These are phyloP conservation scores for Valencia hispanica DNA, from an alignment of 2,797 vertebrate genomes.

Conservation along the genomic window DNA sequence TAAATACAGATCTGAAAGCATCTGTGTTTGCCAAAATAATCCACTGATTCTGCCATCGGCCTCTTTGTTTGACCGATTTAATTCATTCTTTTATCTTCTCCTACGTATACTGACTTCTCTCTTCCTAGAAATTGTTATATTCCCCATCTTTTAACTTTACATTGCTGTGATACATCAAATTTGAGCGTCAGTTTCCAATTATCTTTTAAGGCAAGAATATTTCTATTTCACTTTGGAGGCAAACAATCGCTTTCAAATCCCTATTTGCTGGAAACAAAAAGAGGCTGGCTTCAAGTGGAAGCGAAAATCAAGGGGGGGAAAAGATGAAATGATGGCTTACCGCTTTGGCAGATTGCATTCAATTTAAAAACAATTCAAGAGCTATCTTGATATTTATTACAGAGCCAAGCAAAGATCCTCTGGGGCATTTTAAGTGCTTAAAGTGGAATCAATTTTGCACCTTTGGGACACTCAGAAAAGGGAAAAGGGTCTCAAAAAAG, in stretches of 20 bases:
- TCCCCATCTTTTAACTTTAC: slow-evolving; percentile 42
- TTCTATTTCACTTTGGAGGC: slow-evolving; percentile 35
- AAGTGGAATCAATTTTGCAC: slow-evolving; percentile 68
- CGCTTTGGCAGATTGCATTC: slow-evolving; percentile 74
- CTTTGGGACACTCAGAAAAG: slow-evolving; percentile 49
- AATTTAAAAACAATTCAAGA: slow-evolving; percentile 75
- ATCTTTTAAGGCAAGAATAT: slow-evolving; percentile 48
- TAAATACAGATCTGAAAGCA: slow-evolving; percentile 21
- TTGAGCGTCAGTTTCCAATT: slow-evolving; percentile 33
- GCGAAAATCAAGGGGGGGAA: slow-evolving; percentile 42
- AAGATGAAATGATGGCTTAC: slow-evolving; percentile 60
- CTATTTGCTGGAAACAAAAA: slow-evolving; percentile 66
- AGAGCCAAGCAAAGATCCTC: slow-evolving; percentile 52
- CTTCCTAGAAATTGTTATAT: slow-evolving; percentile 37
- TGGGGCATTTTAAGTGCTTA: slow-evolving; percentile 71
- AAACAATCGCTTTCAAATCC: slow-evolving; percentile 60
- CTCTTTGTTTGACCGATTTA: slow-evolving; percentile 54
- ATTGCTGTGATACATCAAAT: slow-evolving; percentile 48
- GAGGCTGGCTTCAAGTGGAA: slow-evolving; percentile 56
- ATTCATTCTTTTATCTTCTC: slow-evolving; percentile 33
- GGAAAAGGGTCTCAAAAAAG: slow-evolving; percentile 51
- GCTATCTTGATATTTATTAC: slow-evolving; percentile 73
- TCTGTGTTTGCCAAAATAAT: slow-evolving; percentile 38
- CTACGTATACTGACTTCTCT: slow-evolving; percentile 15
- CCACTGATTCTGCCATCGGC: slow-evolving; percentile 23